Evolutionary conservation across 1,140 invertebrate species (phyloP).

Genomic region (Achroia grisella): DNA sequence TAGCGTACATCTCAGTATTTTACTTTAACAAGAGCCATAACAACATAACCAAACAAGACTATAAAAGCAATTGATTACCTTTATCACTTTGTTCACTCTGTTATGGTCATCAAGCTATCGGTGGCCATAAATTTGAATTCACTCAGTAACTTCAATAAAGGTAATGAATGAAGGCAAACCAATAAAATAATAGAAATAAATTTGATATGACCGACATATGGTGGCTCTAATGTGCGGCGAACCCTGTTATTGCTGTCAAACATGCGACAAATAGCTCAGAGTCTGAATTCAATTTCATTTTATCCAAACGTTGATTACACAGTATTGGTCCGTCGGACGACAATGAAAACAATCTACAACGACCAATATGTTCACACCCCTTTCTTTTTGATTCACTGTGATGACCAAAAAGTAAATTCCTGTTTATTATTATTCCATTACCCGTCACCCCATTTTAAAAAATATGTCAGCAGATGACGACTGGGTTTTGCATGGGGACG

Average conservation of each 20-base stretch:
- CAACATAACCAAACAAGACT: constrained; percentile 19
- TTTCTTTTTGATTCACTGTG: constrained; percentile 64
- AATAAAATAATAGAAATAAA: constrained; percentile 74
- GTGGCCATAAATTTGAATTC: constrained; percentile 65
- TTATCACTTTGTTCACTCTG: constrained; percentile 63
- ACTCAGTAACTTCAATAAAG: constrained; percentile 68
- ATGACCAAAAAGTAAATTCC: constrained; percentile 73
- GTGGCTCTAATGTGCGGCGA: constrained; percentile 57
- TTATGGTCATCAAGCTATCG: constrained; percentile 68
- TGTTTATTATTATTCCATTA: constrained; percentile 73
- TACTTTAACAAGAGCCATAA: neutral
- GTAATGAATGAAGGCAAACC: constrained; percentile 69
- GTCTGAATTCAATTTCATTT: constrained; percentile 55
- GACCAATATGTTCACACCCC: constrained; percentile 67
- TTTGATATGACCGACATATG: constrained; percentile 73
- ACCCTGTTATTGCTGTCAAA: constrained; percentile 72
- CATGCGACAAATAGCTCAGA: constrained; percentile 69
- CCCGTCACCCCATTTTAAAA: constrained; percentile 66
- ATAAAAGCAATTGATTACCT: constrained; percentile 61
- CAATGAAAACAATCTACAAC: constrained; percentile 60
- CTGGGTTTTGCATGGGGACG: constrained; percentile 23
- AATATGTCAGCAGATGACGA: constrained; percentile 70
- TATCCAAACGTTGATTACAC: constrained; percentile 65
- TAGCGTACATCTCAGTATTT: no score
- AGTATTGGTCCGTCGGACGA: constrained; percentile 62